Conservation (phyloP, 1,140 invertebrate genomes). For the Pogonus chalceus region DNA sequence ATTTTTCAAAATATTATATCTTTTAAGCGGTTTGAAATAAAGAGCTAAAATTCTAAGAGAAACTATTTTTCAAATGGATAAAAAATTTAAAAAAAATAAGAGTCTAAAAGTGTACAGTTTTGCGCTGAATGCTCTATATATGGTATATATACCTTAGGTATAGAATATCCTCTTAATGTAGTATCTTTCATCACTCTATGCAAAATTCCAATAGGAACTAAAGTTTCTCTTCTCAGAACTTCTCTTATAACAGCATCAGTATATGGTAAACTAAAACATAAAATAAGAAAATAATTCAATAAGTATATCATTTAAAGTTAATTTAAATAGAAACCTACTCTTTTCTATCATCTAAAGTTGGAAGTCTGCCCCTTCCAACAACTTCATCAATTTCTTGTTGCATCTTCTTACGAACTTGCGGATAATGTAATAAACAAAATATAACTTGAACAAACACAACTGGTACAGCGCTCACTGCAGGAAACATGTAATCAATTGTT, state of each 20-base stretch:
- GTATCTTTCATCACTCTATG: constrained; percentile 33
- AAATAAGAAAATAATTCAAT: not conserved
- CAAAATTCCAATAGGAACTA: constrained; percentile 37
- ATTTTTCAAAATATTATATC: no score
- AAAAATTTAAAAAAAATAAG: not conserved
- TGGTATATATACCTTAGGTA: constrained; percentile 40
- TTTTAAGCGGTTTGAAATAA: no score
- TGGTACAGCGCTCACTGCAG: constrained; percentile 63
- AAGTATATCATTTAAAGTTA: not conserved
- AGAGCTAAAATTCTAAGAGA: no score
- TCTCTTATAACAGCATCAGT: constrained; percentile 40
- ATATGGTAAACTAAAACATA: constrained; percentile 37
- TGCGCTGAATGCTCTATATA: not conserved
- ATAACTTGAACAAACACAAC: constrained; percentile 53
- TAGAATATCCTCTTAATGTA: constrained; percentile 36
- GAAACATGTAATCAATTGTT: constrained; percentile 47
- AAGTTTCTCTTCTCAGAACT: constrained; percentile 36
- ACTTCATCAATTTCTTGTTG: constrained; percentile 46
- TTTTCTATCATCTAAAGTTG: constrained; percentile 37
- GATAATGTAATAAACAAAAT: constrained; percentile 44
- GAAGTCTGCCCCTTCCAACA: constrained; percentile 35
- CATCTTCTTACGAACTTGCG: constrained; percentile 45
- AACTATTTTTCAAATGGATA: no score
- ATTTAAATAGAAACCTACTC: constrained; percentile 20
- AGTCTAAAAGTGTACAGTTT: not conserved